These are phyloP conservation scores for Drosophila greeni DNA, from an alignment of 2,888 invertebrate species.

Conservation along the genomic window DNA sequence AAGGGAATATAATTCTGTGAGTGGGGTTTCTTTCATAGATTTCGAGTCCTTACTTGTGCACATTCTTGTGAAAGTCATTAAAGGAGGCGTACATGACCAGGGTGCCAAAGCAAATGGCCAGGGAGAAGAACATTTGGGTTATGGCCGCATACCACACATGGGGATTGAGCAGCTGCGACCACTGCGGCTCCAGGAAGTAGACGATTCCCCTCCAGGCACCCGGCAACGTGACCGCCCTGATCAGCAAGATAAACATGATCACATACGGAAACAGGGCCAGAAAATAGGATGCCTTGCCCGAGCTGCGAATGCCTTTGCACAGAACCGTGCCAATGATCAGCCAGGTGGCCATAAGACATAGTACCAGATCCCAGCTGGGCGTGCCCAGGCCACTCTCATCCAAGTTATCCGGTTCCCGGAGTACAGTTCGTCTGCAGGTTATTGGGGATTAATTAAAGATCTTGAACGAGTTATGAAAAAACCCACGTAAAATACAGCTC, in stretches of 20 bases:
- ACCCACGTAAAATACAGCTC: constrained; percentile 79
- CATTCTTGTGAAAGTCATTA: constrained; percentile 82
- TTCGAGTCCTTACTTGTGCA: constrained; percentile 79
- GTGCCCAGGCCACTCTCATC: constrained; percentile 80
- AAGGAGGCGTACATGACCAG: constrained; percentile 83
- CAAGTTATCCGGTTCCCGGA: constrained; percentile 80
- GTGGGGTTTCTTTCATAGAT: not conserved
- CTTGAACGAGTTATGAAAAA: fast-evolving
- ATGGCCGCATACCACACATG: constrained; percentile 84
- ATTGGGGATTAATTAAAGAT: fast-evolving
- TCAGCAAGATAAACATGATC: constrained; percentile 82
- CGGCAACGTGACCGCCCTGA: constrained; percentile 81
- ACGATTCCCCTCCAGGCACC: constrained; percentile 83
- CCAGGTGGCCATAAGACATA: constrained; percentile 81
- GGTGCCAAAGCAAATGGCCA: constrained; percentile 83
- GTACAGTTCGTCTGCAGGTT: constrained; percentile 78
- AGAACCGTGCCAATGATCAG: constrained; percentile 80
- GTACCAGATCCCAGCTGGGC: constrained; percentile 80
- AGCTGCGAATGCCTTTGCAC: constrained; percentile 81
- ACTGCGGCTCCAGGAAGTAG: constrained; percentile 84
- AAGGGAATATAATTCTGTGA: not conserved
- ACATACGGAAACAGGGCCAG: constrained; percentile 85
- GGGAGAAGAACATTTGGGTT: constrained; percentile 83
- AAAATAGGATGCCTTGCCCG: constrained; percentile 85
- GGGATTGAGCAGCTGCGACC: constrained; percentile 79